phyloP scores from a whole-genome alignment of 2,888 invertebrate genomes.

The Bedellia somnulentella region DNA sequence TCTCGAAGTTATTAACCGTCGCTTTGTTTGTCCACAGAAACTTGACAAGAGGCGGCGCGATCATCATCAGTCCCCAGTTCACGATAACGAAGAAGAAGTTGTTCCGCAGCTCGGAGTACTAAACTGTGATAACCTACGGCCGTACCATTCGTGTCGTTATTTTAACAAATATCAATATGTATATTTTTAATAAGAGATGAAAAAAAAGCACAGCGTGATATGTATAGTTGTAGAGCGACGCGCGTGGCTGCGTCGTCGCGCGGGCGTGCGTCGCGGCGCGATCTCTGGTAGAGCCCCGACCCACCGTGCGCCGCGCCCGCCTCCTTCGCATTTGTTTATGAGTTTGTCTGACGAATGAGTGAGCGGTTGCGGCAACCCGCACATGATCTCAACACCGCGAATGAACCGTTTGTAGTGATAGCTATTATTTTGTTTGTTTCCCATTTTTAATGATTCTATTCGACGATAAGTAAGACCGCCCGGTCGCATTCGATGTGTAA shows the following conservation, averaged over 20 bases:
- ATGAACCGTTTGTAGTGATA: slow-evolving; percentile 51
- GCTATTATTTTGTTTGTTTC: slow-evolving; percentile 44
- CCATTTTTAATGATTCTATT: no score
- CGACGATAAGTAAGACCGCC: slow-evolving; percentile 46
- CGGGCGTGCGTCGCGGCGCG: no score
- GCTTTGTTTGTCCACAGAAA: slow-evolving; percentile 62
- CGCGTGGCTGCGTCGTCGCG: slow-evolving; percentile 12
- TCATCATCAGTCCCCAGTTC: slow-evolving; percentile 87
- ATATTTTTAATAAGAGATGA: slow-evolving; percentile 59
- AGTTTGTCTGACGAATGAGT: no score
- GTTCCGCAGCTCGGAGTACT: slow-evolving; percentile 73
- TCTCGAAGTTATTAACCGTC: no score
- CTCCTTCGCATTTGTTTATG: no score
- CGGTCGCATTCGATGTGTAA: slow-evolving; percentile 38
- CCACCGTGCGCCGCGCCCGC: slow-evolving; percentile 21
- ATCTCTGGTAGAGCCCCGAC: neutral
- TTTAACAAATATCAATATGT: slow-evolving; percentile 60
- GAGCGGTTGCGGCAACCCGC: no score
- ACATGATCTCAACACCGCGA: slow-evolving; percentile 53
- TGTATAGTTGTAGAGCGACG: slow-evolving; percentile 48
- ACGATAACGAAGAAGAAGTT: slow-evolving; percentile 89
- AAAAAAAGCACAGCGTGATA: slow-evolving; percentile 62
- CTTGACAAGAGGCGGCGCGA: slow-evolving; percentile 81
- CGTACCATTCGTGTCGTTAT: slow-evolving; percentile 52
- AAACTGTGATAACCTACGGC: slow-evolving; percentile 28